phyloP scores from a whole-genome alignment of 2,113 vertebrate genomes.

The Cyphomyrus discorhynchus region DNA sequence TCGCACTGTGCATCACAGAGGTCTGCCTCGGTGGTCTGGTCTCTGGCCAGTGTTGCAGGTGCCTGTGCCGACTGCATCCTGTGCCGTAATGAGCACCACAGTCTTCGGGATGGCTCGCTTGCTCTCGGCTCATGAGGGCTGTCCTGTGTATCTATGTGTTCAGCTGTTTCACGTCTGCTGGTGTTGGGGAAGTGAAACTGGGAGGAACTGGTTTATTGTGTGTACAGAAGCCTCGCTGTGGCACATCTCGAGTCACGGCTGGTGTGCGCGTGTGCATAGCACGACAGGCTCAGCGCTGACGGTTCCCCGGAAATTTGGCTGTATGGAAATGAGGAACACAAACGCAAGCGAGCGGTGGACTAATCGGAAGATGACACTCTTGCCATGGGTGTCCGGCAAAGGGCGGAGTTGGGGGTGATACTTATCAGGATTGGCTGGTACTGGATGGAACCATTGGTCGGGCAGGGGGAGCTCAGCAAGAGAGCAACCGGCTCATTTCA shows the following conservation, averaged over 20 bases:
- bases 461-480: background rate
- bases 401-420: background rate
- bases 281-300: background rate
- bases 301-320: background rate
- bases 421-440: background rate
- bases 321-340: background rate
- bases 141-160: background rate
- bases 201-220: background rate
- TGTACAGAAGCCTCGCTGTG: background rate
- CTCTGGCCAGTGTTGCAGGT: background rate
- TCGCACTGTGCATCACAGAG: background rate
- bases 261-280: no score
- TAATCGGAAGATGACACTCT: background rate
- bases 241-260: background rate
- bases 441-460: background rate
- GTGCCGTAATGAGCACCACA: background rate
- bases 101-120: background rate
- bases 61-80: background rate
- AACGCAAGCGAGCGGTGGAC: background rate
- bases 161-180: background rate
- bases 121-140: background rate
- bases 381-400: background rate
- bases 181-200: slow-evolving; percentile 10
- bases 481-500: background rate
- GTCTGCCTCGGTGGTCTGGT: background rate